Percentiles rank a stretch among this genome's conserved stretches.
phyloP scores from a whole-genome alignment of 2,888 invertebrate genomes.

The Chouioia cunea region DNA sequence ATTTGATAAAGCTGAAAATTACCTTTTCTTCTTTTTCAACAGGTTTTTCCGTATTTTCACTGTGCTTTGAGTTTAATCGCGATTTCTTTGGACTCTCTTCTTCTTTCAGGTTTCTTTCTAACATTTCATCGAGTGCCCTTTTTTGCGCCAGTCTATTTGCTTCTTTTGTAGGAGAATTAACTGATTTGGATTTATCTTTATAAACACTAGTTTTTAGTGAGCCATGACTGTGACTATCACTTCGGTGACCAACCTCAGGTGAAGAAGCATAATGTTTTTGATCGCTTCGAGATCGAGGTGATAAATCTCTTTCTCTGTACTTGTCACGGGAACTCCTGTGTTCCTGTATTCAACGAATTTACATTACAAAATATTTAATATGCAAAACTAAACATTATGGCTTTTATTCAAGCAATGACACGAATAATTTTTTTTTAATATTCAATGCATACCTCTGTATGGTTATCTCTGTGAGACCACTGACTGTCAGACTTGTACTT shows the following conservation, averaged over 20 bases:
- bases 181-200: conserved; percentile 51
- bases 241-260: conserved; percentile 51
- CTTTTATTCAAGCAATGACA: conserved; percentile 8
- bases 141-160: conserved; percentile 51
- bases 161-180: conserved; percentile 46
- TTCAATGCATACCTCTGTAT: conserved; percentile 57
- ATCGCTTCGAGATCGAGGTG: conserved; percentile 55
- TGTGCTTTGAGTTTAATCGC: conserved; percentile 28
- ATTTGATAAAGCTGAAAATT: conserved; percentile 1
- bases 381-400: conserved; percentile 1
- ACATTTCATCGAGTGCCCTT: conserved; percentile 50
- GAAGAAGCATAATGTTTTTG: conserved; percentile 52
- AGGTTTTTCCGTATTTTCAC: conserved; percentile 26
- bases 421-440: conserved; percentile 4
- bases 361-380: neutral
- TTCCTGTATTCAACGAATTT: conserved; percentile 29
- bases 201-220: conserved; percentile 47
- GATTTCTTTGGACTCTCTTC: conserved; percentile 58
- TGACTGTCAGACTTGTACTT: conserved; percentile 62
- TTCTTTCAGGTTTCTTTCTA: conserved; percentile 51
- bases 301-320: conserved; percentile 51
- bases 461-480: conserved; percentile 59
- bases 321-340: conserved; percentile 40
- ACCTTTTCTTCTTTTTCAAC: conserved; percentile 55
- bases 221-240: conserved; percentile 55